Evolutionary conservation across 2,888 invertebrate species (phyloP), one percentile per base, ranked within the genome.

Genomic region (Autographa pulchrina): DNA sequence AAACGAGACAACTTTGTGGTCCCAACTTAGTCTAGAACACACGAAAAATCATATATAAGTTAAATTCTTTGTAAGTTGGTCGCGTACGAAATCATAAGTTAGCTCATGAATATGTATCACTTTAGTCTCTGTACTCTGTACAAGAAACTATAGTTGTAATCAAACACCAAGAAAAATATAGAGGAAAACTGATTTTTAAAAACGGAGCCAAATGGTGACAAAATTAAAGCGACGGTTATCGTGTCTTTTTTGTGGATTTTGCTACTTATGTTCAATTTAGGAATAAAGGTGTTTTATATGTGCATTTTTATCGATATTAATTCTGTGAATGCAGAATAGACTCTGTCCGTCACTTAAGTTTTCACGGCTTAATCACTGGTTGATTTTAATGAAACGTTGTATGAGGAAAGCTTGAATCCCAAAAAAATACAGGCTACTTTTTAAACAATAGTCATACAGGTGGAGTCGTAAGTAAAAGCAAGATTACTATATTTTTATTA

Each of bases 31-130:
- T 77, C 11, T 20, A 52, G 52, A 58, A 16, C 11, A 14, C 35
- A 56, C 32, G 13, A 20, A n/a, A 56, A 58, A 70, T 59, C 62
- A 25, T 18, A 58, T 64, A 43, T 69, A 66, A 65, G 60, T 25
- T 60, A 31, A 63, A 59, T 62, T 43, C 64, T 59, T 68, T 66
- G 62, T 58, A 66, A 13, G 31, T 35, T 73, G 48, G 64, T 62
- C 64, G 61, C 63, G 52, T 64, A 64, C 43, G 52, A 69, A 32
- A 7, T n/a, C 65, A 58, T 59, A 66, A 66, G 66, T 68, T 66
- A 41, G 8, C 64, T 77, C 69, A 77, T 77, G 69, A 77, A 77
- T 77, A 77, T 77, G 73, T 61, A 77, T 69, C 32, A 18, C 43
- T 63, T 38, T 48, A n/a, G n/a, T n/a, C 48, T 5, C 56, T 31